Evolutionary conservation across 2,888 invertebrate species (phyloP), one percentile per base, ranked within the genome.

Genomic region (Temnothorax ravouxi): DNA sequence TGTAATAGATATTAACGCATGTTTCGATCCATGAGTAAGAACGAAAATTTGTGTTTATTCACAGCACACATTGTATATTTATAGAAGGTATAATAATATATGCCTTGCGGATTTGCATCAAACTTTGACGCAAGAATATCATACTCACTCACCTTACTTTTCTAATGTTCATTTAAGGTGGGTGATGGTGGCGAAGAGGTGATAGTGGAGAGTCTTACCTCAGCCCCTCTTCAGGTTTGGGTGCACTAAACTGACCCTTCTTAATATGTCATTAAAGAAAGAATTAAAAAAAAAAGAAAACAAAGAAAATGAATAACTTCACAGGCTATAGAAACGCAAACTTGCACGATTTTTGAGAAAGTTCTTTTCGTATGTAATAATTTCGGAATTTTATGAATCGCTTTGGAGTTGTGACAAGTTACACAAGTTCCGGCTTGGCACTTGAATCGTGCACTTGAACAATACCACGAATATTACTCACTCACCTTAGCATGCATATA

Each of bases 171-270:
- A 85, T 92, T 92, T 87, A 93, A 93, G 93, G 93, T 93, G 91
- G 93, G 92, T 87, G 91, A 92, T 89, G 92, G 92, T 91, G 92
- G 93, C 83, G 93, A 93, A 90, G 93, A 92, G 84, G 88, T 92
- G 87, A 89, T 93, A 91, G 92, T 93, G 91, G 93, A 92, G 87
- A 93, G 87, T 93, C 92, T 93, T 89, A 92, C 93, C 88, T 91
- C 93, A 91, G 92, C 91, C 88, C 92, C 91, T 86, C 91, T 93
- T 89, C 92, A 93, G 93, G 93, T 93, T 90, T 91, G 92, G 89
- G 89, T 88, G 86, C 84, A 89, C 54, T 89, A 91, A 88, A 91
- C 85, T 92, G 89, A 88, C 90, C 87, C 88, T 89, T 89, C 82
- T 88, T 89, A 86, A 88, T 88, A 89, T 80, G 83, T 59, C 52